These are phyloP conservation scores for Camptogramma bilineatum DNA, from an alignment of 2,888 invertebrate species.

Conservation along the genomic window DNA sequence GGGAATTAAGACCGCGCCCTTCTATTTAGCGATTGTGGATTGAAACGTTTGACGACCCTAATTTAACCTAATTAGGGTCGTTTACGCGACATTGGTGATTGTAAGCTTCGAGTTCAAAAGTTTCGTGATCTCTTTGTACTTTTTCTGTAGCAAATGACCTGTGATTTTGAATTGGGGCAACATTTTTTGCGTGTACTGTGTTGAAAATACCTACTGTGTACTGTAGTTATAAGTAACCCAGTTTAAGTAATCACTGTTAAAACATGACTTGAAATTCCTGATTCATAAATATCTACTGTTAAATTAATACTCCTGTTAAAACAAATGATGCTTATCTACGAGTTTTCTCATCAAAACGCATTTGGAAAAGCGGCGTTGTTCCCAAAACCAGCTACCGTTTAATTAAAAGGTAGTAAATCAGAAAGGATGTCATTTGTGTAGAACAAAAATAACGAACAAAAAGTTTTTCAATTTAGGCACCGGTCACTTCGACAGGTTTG, in stretches of 20 bases:
- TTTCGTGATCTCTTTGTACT: constrained; percentile 30
- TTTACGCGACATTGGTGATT: constrained; percentile 37
- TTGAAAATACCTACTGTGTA: neutral
- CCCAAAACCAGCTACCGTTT: constrained; percentile 10
- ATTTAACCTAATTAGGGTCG: constrained; percentile 40
- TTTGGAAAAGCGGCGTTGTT: neutral
- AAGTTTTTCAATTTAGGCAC: constrained; percentile 26
- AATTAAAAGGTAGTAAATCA: constrained; percentile 26
- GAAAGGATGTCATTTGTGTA: constrained; percentile 15
- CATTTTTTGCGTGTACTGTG: neutral
- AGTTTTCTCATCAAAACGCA: neutral
- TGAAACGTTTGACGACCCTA: constrained; percentile 36
- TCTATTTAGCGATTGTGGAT: constrained; percentile 40
- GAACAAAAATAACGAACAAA: constrained; percentile 22
- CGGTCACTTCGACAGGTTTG: constrained; percentile 11
- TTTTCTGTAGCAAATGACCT: constrained; percentile 27
- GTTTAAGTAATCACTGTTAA: too few species aligned
- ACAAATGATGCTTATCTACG: neutral
- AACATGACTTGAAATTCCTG: too few species aligned
- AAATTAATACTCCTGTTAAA: too few species aligned
- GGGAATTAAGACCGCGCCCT: constrained; percentile 19
- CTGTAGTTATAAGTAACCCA: neutral
- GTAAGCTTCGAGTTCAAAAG: constrained; percentile 35
- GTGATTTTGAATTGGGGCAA: constrained; percentile 11
- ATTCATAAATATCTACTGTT: too few species aligned